Percentiles rank a stretch among this genome's conserved stretches.
Evolutionary conservation across 1,140 invertebrate species (phyloP).

Genomic region (Phymorhynchus buccinoides): DNA sequence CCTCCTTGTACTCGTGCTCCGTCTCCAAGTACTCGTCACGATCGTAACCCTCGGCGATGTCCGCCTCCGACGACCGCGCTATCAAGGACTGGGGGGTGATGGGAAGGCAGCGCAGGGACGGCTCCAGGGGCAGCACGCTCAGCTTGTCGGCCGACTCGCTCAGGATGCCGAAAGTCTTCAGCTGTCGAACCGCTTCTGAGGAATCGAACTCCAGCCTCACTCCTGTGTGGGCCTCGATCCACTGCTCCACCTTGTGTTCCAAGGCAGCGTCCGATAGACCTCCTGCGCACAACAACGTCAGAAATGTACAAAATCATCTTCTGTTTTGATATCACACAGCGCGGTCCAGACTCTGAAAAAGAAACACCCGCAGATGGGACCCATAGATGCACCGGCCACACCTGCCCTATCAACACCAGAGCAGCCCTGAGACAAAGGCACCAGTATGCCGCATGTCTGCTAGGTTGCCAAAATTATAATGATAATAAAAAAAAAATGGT

Average conservation of each 20-base stretch:
- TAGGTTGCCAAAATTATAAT: too few relatives aligned
- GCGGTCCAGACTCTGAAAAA: too few relatives aligned
- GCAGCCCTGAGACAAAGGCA: too few relatives aligned
- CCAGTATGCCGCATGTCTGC: too few relatives aligned
- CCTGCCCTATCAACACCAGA: too few relatives aligned
- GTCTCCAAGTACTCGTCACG: constrained; percentile 65
- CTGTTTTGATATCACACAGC: too few relatives aligned
- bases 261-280: constrained; percentile 57
- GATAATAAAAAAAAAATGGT: too few relatives aligned
- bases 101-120: constrained; percentile 63
- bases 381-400: too few relatives aligned
- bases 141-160: constrained; percentile 56
- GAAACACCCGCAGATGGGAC: too few relatives aligned
- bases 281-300: constrained; percentile 48
- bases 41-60: constrained; percentile 67
- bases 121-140: constrained; percentile 60
- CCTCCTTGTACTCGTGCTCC: constrained; percentile 64
- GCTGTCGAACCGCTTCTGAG: constrained; percentile 57
- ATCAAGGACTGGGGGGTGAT: constrained; percentile 59
- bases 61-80: constrained; percentile 51
- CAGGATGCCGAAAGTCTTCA: constrained; percentile 64
- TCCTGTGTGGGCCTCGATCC: constrained; percentile 60
- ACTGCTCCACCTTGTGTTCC: constrained; percentile 64
- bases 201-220: constrained; percentile 61
- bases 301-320: too few relatives aligned